phyloP scores from a whole-genome alignment of 2,113 vertebrate genomes.

The Microcebus ravelobensis region DNA sequence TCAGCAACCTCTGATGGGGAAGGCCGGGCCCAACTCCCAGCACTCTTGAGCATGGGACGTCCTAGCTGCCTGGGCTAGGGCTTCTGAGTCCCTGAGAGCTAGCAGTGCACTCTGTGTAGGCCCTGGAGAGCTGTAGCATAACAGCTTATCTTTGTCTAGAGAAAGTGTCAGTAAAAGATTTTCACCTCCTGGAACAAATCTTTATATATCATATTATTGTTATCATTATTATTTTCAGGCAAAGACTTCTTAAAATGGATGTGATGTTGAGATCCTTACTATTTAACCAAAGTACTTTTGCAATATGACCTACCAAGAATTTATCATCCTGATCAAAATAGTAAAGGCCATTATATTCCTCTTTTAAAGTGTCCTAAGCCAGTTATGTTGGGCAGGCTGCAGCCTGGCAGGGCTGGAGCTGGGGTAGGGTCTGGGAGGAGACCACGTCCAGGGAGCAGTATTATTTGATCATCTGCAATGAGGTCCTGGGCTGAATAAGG shows the following conservation, averaged over 20 bases:
- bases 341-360: background rate
- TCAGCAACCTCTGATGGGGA: background rate
- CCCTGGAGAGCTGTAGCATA: background rate
- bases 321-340: background rate
- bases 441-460: background rate
- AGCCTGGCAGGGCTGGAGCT: background rate
- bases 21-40: background rate
- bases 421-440: background rate
- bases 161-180: background rate
- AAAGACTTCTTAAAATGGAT: constrained; percentile 7
- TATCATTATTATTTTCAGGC: background rate
- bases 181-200: background rate
- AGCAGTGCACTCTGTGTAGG: background rate
- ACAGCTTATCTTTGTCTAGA: background rate
- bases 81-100: background rate
- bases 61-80: background rate
- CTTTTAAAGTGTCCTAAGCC: background rate
- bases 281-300: background rate
- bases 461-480: background rate
- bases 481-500: background rate
- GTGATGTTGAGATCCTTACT: background rate
- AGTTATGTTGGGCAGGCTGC: background rate
- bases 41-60: background rate
- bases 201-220: background rate
- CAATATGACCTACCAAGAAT: background rate